These are phyloP conservation scores for Chloroclysta siterata DNA, from an alignment of 2,888 invertebrate genomes.

Conservation along the genomic window DNA sequence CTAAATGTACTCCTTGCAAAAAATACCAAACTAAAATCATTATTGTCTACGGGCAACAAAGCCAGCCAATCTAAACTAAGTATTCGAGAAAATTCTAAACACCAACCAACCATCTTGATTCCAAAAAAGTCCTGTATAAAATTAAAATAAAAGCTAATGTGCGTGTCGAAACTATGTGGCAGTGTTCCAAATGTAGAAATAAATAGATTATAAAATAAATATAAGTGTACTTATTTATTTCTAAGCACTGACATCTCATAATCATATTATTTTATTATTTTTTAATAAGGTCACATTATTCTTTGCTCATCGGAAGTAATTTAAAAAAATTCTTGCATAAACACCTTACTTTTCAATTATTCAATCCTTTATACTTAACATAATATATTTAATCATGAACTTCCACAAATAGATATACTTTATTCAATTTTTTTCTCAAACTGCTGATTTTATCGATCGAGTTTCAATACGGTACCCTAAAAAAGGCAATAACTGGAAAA, in stretches of 20 bases:
- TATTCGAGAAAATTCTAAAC: slow-evolving; percentile 19
- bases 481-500: neutral
- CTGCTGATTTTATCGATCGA: neutral
- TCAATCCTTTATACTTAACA: too few species aligned
- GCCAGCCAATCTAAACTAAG: neutral
- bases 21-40: too few species aligned
- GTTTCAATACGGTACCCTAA: slow-evolving; percentile 10
- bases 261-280: too few species aligned
- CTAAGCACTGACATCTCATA: too few species aligned
- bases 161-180: neutral
- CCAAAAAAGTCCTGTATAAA: slow-evolving; percentile 16
- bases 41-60: neutral
- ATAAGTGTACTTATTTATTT: too few species aligned
- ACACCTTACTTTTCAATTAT: too few species aligned
- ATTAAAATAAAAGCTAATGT: slow-evolving; percentile 8
- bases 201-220: neutral
- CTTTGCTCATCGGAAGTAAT: too few species aligned
- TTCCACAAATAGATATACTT: too few species aligned
- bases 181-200: neutral
- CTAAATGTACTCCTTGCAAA: too few species aligned
- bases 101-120: slow-evolving; percentile 10
- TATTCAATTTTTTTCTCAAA: neutral
- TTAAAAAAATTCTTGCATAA: too few species aligned
- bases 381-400: too few species aligned
- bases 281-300: too few species aligned